Evolutionary conservation across 2,113 vertebrate genomes (phyloP).

Genomic region (Panthera leo): DNA sequence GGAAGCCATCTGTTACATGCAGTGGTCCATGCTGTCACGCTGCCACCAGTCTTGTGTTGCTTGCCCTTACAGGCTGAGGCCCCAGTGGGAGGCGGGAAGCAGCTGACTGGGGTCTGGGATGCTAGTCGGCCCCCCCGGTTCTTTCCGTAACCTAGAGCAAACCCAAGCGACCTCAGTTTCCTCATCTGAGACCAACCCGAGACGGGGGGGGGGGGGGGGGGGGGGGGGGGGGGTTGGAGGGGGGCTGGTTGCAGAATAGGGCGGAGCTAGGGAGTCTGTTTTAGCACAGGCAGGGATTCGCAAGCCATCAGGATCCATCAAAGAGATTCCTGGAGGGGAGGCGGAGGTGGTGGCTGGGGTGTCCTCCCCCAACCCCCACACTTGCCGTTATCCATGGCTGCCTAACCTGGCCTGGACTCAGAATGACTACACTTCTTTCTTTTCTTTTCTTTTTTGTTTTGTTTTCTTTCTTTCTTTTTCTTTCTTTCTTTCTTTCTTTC

Average conservation of each 20-base stretch:
- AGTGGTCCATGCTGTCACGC: background rate
- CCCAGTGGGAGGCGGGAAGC: background rate
- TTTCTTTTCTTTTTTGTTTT: no score
- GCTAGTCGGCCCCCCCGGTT: background rate
- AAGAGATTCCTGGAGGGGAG: background rate
- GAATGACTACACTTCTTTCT: background rate
- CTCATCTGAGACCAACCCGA: background rate
- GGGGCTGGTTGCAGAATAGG: background rate
- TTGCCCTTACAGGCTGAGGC: background rate
- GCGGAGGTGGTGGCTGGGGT: rapidly evolving
- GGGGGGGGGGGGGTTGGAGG: no score
- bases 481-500: no score
- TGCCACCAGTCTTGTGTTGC: background rate
- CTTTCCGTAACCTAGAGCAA: background rate
- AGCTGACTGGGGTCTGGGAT: no score
- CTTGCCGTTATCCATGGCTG: background rate
- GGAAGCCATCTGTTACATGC: background rate
- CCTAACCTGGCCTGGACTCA: background rate
- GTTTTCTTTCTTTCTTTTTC: rapidly evolving
- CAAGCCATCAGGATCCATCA: background rate
- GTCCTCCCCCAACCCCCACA: background rate
- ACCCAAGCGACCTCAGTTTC: background rate
- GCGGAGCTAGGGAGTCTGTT: background rate
- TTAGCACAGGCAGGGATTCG: background rate
- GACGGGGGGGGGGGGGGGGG: no score